Evolutionary conservation across 64 coral and sea anemone species (phyloP).

Genomic region (Montipora cactus): DNA sequence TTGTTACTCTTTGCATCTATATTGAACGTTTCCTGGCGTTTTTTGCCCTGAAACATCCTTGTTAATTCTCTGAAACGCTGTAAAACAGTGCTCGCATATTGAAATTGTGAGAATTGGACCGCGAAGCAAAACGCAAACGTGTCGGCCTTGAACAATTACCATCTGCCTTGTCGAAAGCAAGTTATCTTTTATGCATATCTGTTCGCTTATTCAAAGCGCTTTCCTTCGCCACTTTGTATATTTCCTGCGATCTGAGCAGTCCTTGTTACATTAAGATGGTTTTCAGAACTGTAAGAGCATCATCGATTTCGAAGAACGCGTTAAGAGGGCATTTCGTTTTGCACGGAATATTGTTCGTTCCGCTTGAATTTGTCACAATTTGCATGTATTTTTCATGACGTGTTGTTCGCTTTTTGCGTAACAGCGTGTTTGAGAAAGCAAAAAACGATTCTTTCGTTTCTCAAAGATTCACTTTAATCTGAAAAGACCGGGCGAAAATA

Average conservation of each 20-base stretch:
- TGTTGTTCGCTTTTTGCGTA: slow-evolving; percentile 21
- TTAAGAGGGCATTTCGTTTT: neutral
- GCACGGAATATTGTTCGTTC: slow-evolving; percentile 9
- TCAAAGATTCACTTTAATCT: neutral
- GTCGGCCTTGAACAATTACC: slow-evolving; percentile 19
- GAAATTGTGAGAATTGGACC: neutral
- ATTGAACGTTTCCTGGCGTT: neutral
- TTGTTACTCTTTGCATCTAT: neutral
- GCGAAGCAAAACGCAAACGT: slow-evolving; percentile 6
- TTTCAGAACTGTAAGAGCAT: neutral
- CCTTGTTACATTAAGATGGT: neutral
- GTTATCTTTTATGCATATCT: slow-evolving; percentile 51
- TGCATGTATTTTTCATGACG: slow-evolving; percentile 59
- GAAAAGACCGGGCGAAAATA: neutral
- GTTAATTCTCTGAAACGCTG: neutral
- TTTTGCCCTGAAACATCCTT: neutral
- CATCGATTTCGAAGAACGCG: slow-evolving; percentile 2
- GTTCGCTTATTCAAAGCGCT: neutral
- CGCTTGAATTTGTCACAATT: slow-evolving; percentile 6
- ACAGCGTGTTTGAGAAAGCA: slow-evolving; percentile 1
- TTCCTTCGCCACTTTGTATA: neutral
- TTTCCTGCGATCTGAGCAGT: neutral
- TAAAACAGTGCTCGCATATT: slow-evolving; percentile 5
- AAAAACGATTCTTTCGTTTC: neutral
- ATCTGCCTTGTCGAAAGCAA: slow-evolving; percentile 23